phyloP scores from a whole-genome alignment of 2,113 vertebrate genomes.

The Scophthalmus maximus region DNA sequence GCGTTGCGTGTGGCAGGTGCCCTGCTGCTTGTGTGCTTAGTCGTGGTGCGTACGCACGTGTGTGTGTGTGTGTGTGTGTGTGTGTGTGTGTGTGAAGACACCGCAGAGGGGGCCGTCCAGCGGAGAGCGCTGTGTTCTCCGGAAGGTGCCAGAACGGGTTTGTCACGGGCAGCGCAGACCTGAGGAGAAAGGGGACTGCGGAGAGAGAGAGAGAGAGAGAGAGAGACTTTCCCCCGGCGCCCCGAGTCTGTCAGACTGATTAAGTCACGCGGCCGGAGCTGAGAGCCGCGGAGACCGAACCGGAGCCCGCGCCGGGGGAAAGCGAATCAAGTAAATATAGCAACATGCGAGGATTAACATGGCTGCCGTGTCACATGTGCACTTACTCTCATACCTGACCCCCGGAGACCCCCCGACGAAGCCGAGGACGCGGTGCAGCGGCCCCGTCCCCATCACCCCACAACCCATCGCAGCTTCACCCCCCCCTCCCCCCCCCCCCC shows the following conservation, averaged over 20 bases:
- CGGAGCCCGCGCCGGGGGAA: conserved; percentile 58
- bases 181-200: conserved; percentile 83
- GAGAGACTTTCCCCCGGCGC: conserved; percentile 85
- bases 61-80: conserved; percentile 47
- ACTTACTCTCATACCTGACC: conserved; percentile 73
- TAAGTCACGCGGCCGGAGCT: conserved; percentile 85
- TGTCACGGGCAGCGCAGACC: conserved; percentile 85
- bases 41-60: background rate
- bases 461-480: conserved; percentile 45
- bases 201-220: conserved; percentile 79
- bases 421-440: conserved; percentile 61
- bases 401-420: conserved; percentile 60
- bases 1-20: conserved; percentile 13
- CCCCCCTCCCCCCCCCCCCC: conserved; percentile 63
- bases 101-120: conserved; percentile 56
- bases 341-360: conserved; percentile 69
- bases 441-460: conserved; percentile 45
- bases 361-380: conserved; percentile 58
- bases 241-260: conserved; percentile 91
- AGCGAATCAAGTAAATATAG: conserved; percentile 66
- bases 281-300: conserved; percentile 81
- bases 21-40: background rate
- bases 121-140: conserved; percentile 75
- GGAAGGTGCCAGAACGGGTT: conserved; percentile 90
- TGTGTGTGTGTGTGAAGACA: conserved; percentile 56